Percentiles rank a stretch among this genome's conserved stretches.
Evolutionary conservation across 2,888 invertebrate genomes (phyloP).

Genomic region (Tholera decimalis): DNA sequence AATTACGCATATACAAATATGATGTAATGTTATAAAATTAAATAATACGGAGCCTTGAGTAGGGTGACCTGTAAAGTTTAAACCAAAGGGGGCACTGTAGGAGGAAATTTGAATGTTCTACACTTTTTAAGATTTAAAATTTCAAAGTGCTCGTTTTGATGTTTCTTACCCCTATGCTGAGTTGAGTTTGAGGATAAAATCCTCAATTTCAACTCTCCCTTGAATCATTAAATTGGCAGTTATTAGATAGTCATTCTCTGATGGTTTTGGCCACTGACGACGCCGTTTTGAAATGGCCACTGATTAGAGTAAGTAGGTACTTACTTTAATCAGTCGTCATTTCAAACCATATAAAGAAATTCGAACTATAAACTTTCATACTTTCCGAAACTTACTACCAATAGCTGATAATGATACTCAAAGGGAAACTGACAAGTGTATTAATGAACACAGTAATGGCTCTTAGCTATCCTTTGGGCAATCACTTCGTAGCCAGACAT

Average conservation of each 20-base stretch:
- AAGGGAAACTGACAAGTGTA: slow-evolving; percentile 4
- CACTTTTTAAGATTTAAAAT: neutral
- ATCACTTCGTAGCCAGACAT: slow-evolving; percentile 21
- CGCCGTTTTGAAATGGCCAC: neutral
- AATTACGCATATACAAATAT: neutral
- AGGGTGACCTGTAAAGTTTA: neutral
- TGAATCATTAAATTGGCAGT: neutral
- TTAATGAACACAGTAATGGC: slow-evolving; percentile 19
- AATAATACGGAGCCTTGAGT: neutral
- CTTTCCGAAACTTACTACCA: neutral
- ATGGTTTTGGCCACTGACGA: neutral
- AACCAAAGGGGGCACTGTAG: neutral
- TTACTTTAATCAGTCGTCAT: too few species aligned
- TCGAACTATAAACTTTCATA: neutral
- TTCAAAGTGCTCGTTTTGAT: neutral
- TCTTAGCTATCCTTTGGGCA: neutral
- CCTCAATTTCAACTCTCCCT: neutral
- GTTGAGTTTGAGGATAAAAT: neutral
- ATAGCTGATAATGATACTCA: slow-evolving; percentile 8
- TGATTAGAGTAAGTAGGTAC: neutral
- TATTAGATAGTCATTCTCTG: neutral
- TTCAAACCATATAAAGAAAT: too few species aligned
- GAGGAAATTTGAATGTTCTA: neutral
- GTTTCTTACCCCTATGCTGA: neutral
- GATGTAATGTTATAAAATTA: neutral